Conservation (phyloP, 2,797 vertebrate genomes). For the Picus viridis region DNA sequence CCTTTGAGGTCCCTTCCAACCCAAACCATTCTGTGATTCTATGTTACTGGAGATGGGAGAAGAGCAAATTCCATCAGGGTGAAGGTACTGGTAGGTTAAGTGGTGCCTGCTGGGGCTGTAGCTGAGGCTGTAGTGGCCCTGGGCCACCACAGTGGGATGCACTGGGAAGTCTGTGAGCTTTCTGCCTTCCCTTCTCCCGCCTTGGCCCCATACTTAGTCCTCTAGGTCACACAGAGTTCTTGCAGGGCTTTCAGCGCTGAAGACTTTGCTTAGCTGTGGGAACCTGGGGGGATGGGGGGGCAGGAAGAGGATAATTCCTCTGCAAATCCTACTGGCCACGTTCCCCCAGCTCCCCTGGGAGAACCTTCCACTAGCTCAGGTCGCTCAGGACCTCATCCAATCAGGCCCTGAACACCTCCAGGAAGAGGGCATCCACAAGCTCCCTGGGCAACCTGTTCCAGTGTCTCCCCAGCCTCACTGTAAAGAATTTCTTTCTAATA, state of each 20-base stretch:
- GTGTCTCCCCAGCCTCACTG: too few species aligned
- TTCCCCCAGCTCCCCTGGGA: neutral
- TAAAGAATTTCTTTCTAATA: too few species aligned
- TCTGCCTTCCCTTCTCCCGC: neutral
- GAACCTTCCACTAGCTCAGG: too few species aligned
- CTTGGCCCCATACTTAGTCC: neutral
- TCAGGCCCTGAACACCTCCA: too few species aligned
- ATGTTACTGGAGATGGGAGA: neutral
- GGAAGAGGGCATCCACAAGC: too few species aligned
- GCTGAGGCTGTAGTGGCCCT: neutral
- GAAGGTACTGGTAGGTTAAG: neutral
- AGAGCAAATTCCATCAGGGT: neutral
- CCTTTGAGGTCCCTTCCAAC: too few species aligned
- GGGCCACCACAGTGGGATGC: neutral
- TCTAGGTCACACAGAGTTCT: neutral
- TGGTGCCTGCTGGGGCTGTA: neutral
- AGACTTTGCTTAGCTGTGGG: neutral
- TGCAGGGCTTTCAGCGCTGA: neutral
- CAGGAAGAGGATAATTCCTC: neutral
- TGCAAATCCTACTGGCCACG: neutral
- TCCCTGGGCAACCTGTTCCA: too few species aligned
- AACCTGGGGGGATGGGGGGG: neutral
- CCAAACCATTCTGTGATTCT: too few species aligned
- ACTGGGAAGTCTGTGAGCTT: neutral
- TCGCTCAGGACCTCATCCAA: too few species aligned